Conservation (phyloP, 2,888 invertebrate genomes). For the Calameuta idolon region DNA sequence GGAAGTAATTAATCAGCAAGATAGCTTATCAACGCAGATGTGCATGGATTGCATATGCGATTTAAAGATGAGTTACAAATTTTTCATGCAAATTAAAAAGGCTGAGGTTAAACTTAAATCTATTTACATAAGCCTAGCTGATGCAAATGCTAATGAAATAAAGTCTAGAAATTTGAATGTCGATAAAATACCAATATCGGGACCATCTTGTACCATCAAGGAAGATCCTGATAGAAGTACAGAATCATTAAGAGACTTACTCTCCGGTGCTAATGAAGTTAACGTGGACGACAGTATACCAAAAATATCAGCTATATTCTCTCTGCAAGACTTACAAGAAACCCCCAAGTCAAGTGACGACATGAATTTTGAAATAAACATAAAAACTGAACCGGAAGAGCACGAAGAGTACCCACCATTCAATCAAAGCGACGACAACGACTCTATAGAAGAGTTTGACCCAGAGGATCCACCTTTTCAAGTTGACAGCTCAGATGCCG, state of each 20-base stretch:
- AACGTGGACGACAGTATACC: background rate
- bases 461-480: conserved; percentile 55
- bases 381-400: conserved; percentile 7
- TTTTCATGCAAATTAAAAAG: conserved; percentile 65
- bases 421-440: conserved; percentile 46
- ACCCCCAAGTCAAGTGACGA: background rate
- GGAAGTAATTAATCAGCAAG: conserved; percentile 53
- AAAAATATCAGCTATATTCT: background rate
- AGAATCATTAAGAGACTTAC: background rate
- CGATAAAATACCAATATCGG: conserved; percentile 13
- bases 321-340: background rate
- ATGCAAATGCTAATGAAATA: conserved; percentile 19
- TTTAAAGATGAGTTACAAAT: conserved; percentile 64
- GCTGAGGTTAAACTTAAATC: conserved; percentile 61
- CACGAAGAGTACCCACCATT: conserved; percentile 18
- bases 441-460: conserved; percentile 63
- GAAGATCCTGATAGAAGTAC: background rate
- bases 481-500: conserved; percentile 38
- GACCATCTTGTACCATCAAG: background rate
- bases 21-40: conserved; percentile 61
- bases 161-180: background rate
- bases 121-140: conserved; percentile 43
- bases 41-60: conserved; percentile 66
- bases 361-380: background rate
- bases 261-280: background rate